Evolutionary conservation across 2,888 invertebrate genomes (phyloP), one percentile per base, ranked within the genome.

Genomic region (Arrhopalites spinosus): DNA sequence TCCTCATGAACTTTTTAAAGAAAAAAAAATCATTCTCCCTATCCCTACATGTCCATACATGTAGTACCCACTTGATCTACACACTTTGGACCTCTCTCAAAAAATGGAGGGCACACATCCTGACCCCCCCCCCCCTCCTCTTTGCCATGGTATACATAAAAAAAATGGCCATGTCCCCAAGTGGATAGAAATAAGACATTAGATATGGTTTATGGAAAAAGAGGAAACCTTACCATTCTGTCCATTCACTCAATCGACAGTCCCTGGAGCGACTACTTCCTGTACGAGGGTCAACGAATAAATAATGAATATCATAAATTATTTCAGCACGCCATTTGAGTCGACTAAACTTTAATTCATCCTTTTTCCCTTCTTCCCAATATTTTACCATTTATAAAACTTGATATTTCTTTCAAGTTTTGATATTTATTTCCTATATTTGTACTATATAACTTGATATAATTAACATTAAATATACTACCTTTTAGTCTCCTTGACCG

Each of bases 211-310:
- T 36, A 36, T 36, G 36, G 36, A 36, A 36, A 36, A 36, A 36
- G 11, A 11, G 11, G 36, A 36, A 36, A 36, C 77, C 64, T n/a
- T 80, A 83, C 85, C 83, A 84, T 66, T 83, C 84, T 47, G 84
- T 83, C 85, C 83, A 85, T 74, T 82, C 83, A 63, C 80, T 81
- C 50, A 84, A 81, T 73, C 78, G 78, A 75, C 84, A 84, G 68
- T 83, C 81, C 68, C 70, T 67, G 43, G 73, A 75, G 29, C 72
- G 73, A 74, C 53, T n/a, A n/a, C 71, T 70, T 63, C 47, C 45
- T 59, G 72, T 63, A 47, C 59, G 23, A 50, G 66, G 50, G 69
- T 70, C 63, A 63, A 63, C 69, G 70, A 70, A 68, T 74, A 74
- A 74, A 63, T 72, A 63, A 72, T 71, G 71, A 61, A 61, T 50